Conservation (phyloP, 2,888 invertebrate genomes). For the Deroplatys truncata region DNA sequence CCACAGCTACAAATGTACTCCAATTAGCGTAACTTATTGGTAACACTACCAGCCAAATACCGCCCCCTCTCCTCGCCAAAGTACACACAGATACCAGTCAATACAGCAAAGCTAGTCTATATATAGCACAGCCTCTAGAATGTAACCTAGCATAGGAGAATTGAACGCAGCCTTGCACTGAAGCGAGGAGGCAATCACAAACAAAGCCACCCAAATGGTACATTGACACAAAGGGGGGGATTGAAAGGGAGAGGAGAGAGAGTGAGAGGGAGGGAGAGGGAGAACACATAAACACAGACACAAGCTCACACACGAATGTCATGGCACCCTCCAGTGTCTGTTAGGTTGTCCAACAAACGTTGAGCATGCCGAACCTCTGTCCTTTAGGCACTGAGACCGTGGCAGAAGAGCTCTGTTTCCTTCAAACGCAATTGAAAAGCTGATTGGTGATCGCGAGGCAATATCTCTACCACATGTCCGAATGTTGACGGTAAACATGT, state of each 20-base stretch:
- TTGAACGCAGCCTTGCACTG: neutral
- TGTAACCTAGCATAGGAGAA: neutral
- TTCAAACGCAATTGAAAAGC: neutral
- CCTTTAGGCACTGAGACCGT: no score
- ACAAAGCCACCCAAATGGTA: neutral
- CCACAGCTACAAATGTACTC: neutral
- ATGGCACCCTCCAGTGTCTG: neutral
- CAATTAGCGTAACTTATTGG: neutral
- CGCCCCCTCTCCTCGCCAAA: neutral
- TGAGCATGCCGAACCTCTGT: neutral
- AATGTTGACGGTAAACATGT: neutral
- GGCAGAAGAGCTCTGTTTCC: neutral
- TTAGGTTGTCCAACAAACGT: neutral
- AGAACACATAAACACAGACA: no score
- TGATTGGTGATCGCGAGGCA: neutral
- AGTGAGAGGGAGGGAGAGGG: no score
- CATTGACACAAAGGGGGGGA: neutral
- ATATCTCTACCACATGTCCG: neutral
- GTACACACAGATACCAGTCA: neutral
- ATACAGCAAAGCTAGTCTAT: neutral
- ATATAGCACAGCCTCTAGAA: neutral
- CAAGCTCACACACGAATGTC: no score
- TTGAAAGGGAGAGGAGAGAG: neutral
- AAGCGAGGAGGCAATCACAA: neutral
- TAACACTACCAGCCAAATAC: neutral